Evolutionary conservation across 2,797 vertebrate species (phyloP).

Genomic region (Pithecia hirsuta): DNA sequence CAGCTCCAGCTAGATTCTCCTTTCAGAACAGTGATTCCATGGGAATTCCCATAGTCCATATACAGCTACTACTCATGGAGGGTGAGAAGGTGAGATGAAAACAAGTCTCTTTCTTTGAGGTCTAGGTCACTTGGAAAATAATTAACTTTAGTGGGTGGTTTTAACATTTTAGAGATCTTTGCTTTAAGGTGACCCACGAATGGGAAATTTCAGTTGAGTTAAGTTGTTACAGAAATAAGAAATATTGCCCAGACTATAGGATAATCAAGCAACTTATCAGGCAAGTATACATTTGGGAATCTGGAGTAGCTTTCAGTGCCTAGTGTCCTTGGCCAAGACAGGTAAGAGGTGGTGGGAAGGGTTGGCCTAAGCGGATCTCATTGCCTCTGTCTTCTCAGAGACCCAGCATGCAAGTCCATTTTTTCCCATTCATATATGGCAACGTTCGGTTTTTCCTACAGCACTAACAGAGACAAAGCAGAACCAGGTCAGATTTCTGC

Average conservation of each 20-base stretch:
- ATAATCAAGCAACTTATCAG: background rate
- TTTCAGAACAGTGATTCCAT: background rate
- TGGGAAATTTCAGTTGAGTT: constrained; percentile 8
- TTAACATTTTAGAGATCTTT: constrained; percentile 45
- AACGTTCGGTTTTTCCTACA: background rate
- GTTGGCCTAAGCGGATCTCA: background rate
- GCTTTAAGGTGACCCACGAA: background rate
- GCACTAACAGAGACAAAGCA: background rate
- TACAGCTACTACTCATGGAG: background rate
- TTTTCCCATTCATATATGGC: background rate
- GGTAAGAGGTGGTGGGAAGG: background rate
- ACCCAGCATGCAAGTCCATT: background rate
- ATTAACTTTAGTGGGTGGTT: constrained; percentile 38
- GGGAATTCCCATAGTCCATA: background rate
- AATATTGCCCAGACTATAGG: background rate
- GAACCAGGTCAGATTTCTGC: background rate
- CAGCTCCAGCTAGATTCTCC: background rate
- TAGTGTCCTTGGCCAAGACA: background rate
- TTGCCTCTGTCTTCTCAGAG: background rate
- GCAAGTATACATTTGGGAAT: background rate
- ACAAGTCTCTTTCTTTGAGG: constrained; percentile 8
- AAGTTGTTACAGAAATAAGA: constrained; percentile 17
- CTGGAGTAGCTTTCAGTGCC: background rate
- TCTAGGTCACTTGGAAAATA: constrained; percentile 47
- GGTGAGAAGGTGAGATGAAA: constrained; percentile 11